Evolutionary conservation across 2,113 vertebrate genomes (phyloP).

Genomic region (Corythornis cristatus): DNA sequence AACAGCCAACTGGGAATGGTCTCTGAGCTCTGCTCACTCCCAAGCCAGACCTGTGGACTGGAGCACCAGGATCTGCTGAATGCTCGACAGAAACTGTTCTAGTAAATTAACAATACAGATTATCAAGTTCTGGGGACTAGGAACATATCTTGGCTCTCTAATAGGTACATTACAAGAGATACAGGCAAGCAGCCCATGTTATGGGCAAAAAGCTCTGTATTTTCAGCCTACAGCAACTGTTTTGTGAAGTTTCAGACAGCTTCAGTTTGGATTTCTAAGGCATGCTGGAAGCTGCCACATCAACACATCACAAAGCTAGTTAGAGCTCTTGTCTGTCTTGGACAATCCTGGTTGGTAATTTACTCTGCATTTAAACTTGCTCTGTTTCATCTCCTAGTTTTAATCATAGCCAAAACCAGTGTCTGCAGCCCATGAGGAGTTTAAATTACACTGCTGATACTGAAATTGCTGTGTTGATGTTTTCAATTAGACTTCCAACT

Average conservation of each 20-base stretch:
- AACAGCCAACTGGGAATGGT: background rate
- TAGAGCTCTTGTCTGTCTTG: background rate
- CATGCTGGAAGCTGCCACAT: background rate
- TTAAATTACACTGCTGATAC: constrained; percentile 2
- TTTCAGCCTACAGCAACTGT: background rate
- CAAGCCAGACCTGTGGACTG: background rate
- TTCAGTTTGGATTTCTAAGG: background rate
- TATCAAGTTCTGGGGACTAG: background rate
- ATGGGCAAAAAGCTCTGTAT: background rate
- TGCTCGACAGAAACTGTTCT: background rate
- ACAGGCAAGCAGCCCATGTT: background rate
- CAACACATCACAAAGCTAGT: background rate
- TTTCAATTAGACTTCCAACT: background rate
- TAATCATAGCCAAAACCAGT: background rate
- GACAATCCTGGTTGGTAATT: background rate
- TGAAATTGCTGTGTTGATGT: background rate
- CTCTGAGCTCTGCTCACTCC: background rate
- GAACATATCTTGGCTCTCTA: background rate
- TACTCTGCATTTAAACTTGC: background rate
- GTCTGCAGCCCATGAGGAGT: background rate
- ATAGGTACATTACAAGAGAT: background rate
- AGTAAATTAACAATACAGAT: background rate
- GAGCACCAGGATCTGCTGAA: background rate
- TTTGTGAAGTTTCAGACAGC: background rate
- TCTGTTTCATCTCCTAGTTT: background rate